Base-by-base conservation (phyloP, 1,140 invertebrate genomes). In the Neuroterus valhalla region DNA sequence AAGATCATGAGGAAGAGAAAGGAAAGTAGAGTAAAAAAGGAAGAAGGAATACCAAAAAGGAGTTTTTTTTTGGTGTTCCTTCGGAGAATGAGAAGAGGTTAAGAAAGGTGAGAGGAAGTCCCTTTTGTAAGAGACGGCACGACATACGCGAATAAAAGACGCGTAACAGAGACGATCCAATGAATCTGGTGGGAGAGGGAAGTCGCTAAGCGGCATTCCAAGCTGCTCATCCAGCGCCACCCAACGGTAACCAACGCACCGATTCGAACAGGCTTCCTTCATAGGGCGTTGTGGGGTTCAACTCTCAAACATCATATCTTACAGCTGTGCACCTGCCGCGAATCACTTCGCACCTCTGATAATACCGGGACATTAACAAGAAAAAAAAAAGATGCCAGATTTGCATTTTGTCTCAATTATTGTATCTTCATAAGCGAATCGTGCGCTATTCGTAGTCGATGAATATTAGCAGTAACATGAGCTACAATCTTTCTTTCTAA, bases 121-220 rank as follows among this genome's bases (percentile, higher is more conserved):
- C 52, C 21, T 21, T 62, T 62, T 62, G 19, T 31, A 71, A 71
- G 38, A 62, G 73, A 52, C 70, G 74, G 72, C 46, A 78, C 15
- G 21, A 17, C 67, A 50, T 70, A 70, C 48, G 76, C 70, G 74
- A 78, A 78, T 78, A 78, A 75, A 75, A 68, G 68, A 68, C 68
- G 62, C 77, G 75, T 69, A 48, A 75, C 72, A 70, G 75, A 68
- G 68, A 68, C 43, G 71, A 52, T 31, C 21, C 4, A 48, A 55
- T 45, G 78, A 62, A 55, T 62, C 62, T 70, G 55, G 79, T 72
- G 80, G 81, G 85, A 86, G 84, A 84, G 84, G 80, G 82, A 89
- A 89, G 88, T 87, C 84, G 87, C 85, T 89, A 87, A 89, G 86
- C 89, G 84, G 78, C 88, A 89, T 90, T 89, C 88, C 89, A 87